Percentiles rank a stretch among this genome's conserved stretches.
Conservation (phyloP, 1,140 invertebrate species). For the Drosophila lacteicornis region DNA sequence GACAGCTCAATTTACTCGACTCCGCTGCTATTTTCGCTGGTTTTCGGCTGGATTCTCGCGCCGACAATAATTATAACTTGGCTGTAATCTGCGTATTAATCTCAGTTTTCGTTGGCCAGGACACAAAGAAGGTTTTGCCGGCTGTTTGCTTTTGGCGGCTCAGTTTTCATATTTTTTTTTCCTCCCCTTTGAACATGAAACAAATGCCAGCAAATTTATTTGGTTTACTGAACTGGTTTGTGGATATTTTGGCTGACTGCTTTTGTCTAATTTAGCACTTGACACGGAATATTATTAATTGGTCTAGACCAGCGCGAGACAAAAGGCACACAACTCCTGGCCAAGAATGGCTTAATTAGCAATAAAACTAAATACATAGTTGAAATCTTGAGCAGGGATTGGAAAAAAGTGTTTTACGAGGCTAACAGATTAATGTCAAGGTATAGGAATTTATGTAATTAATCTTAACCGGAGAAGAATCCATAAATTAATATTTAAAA, state of each 20-base stretch:
- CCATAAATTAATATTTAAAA: not conserved
- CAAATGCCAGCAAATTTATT: slow-evolving; percentile 62
- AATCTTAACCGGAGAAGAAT: too few relatives aligned
- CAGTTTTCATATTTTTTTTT: slow-evolving; percentile 49
- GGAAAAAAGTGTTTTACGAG: too few relatives aligned
- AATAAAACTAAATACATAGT: slow-evolving; percentile 30
- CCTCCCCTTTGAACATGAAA: slow-evolving; percentile 32
- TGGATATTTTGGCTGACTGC: slow-evolving; percentile 28
- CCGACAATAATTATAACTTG: slow-evolving; percentile 50
- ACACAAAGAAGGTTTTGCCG: slow-evolving; percentile 30
- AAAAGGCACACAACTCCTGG: slow-evolving; percentile 33
- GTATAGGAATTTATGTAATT: too few relatives aligned
- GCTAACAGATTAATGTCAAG: too few relatives aligned
- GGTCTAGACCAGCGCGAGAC: slow-evolving; percentile 64
- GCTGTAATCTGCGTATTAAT: slow-evolving; percentile 76
- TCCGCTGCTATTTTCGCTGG: slow-evolving; percentile 5
- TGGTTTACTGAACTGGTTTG: slow-evolving; percentile 58
- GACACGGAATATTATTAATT: slow-evolving; percentile 79
- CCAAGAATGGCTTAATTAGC: slow-evolving; percentile 28
- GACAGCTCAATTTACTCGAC: slow-evolving; percentile 69
- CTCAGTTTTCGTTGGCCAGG: slow-evolving; percentile 42
- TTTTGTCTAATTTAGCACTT: slow-evolving; percentile 70
- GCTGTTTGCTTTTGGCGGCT: slow-evolving; percentile 18
- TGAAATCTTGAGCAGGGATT: not conserved
- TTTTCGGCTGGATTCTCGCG: slow-evolving; percentile 1